phyloP scores from a whole-genome alignment of 2,797 vertebrate species.

The Pitangus sulphuratus region DNA sequence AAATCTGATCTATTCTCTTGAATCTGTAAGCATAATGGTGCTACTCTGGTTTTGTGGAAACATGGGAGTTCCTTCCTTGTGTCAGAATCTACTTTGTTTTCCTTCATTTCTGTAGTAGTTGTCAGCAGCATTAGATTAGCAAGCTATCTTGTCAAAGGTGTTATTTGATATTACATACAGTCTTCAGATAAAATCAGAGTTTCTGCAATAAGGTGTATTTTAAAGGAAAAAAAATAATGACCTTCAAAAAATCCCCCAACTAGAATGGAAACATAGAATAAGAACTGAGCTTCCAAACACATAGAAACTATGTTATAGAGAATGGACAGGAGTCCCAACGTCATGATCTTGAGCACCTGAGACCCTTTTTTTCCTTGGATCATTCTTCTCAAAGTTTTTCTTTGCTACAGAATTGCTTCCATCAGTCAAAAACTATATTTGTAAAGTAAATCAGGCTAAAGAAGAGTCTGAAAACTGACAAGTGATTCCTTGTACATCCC shows the following conservation, averaged over 20 bases:
- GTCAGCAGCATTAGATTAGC: not conserved
- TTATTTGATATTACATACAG: not conserved
- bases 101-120: not conserved
- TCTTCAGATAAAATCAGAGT: not conserved
- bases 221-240: not conserved
- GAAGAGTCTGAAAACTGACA: not conserved
- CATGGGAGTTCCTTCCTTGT: not conserved
- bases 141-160: not conserved
- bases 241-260: not conserved
- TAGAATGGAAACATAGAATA: accelerated
- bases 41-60: not conserved
- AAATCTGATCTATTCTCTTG: not conserved
- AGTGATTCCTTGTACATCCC: not conserved
- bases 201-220: not conserved
- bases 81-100: not conserved
- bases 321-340: not conserved
- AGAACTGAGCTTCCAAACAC: not conserved
- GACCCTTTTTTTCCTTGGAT: not conserved
- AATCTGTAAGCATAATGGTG: not conserved
- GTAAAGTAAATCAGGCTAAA: not conserved
- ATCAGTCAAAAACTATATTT: not conserved
- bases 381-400: not conserved
- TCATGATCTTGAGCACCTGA: not conserved
- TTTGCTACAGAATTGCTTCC: not conserved
- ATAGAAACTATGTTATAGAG: not conserved